Evolutionary conservation across 2,797 vertebrate species (phyloP).

Genomic region (Microctenopoma lineatum): DNA sequence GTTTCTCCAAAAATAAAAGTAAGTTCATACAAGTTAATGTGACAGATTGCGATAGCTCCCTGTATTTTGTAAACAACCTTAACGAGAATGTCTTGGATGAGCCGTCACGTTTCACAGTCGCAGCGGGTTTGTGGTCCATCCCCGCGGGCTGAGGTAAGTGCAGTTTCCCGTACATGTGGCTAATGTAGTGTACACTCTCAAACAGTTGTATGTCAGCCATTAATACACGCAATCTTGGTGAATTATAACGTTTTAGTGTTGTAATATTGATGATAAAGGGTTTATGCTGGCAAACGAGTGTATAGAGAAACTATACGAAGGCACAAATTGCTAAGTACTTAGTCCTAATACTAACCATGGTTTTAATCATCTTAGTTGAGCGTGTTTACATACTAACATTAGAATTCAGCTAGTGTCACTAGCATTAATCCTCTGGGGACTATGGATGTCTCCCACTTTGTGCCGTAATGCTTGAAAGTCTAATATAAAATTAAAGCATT

Average conservation of each 20-base stretch:
- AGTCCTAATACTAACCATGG: not conserved
- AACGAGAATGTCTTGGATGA: not conserved
- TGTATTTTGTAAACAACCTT: constrained; percentile 1
- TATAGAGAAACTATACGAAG: no score
- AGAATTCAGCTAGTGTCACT: no score
- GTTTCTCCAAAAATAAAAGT: not conserved
- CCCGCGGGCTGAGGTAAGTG: constrained; percentile 31
- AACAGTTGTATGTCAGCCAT: no score
- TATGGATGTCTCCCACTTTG: not conserved
- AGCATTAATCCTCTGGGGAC: not conserved
- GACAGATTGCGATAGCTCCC: not conserved
- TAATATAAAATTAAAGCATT: not conserved
- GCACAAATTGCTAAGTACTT: no score
- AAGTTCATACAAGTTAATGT: not conserved
- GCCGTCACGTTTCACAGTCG: not conserved
- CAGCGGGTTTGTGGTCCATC: not conserved
- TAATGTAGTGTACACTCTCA: no score
- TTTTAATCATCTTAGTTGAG: not conserved
- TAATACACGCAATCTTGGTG: no score
- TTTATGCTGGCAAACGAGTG: not conserved
- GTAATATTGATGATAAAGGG: not conserved
- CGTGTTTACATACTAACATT: not conserved
- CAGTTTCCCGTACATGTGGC: not conserved
- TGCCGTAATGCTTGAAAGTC: not conserved
- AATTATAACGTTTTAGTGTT: not conserved